Conservation (phyloP, 2,888 invertebrate species). For the Agrotis ipsilon region DNA sequence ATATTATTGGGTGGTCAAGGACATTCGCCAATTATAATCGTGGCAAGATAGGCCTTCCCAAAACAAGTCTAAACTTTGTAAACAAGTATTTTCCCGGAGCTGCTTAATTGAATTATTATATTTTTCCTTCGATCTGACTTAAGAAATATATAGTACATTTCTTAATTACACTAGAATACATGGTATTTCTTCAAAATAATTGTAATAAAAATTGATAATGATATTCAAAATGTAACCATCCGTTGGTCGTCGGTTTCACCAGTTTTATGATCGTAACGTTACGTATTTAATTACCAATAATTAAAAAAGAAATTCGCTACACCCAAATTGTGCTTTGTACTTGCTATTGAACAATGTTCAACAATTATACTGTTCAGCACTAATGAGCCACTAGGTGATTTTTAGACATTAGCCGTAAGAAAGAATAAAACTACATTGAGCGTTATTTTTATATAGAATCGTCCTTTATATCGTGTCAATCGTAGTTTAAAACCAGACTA, state of each 20-base stretch:
- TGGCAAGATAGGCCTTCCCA: background rate
- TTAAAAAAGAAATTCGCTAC: constrained; percentile 41
- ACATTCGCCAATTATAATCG: constrained; percentile 29
- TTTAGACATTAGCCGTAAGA: background rate
- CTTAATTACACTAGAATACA: constrained; percentile 1
- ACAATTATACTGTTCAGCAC: constrained; percentile 35
- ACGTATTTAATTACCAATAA: constrained; percentile 38
- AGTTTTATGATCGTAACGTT: constrained; percentile 18
- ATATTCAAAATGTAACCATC: constrained; percentile 1
- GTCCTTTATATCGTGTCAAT: constrained; percentile 25
- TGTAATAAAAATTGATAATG: constrained; percentile 19
- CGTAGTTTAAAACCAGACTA: constrained; percentile 70
- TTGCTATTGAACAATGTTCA: constrained; percentile 42
- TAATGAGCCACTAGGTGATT: constrained; percentile 37
- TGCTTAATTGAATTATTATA: background rate
- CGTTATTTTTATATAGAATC: constrained; percentile 10
- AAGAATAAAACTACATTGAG: background rate
- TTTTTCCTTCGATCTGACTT: background rate
- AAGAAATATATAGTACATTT: background rate
- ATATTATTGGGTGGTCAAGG: constrained; percentile 57
- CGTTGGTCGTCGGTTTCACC: constrained; percentile 35
- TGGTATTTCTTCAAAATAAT: constrained; percentile 18
- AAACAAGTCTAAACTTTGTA: background rate
- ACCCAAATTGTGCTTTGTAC: constrained; percentile 25
- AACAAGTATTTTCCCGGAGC: background rate